A percentile compares a stretch with the other conserved stretches of the same genome.
phyloP scores from a whole-genome alignment of 1,140 invertebrate species.

The Trachelipus rathkii region DNA sequence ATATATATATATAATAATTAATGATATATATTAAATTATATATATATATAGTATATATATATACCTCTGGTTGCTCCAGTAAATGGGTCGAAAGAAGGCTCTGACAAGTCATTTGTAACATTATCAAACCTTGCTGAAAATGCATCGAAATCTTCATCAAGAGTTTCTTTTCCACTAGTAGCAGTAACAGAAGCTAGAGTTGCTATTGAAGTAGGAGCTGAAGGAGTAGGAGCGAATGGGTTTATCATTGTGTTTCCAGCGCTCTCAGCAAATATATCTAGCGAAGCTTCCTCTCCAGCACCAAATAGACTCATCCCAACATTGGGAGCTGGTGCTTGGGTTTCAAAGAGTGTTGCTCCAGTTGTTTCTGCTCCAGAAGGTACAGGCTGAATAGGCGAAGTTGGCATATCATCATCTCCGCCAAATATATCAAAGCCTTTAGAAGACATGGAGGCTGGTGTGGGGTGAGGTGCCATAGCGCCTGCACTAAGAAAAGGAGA shows the following conservation, averaged over 20 bases:
- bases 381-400: constrained; percentile 23
- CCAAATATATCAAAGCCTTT: constrained; percentile 39
- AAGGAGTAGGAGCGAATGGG: constrained; percentile 50
- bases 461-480: constrained; percentile 30
- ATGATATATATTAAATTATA: too few species aligned
- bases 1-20: too few species aligned
- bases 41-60: too few species aligned
- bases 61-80: constrained; percentile 31
- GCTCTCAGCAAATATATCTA: constrained; percentile 44
- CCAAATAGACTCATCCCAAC: constrained; percentile 44
- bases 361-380: constrained; percentile 41
- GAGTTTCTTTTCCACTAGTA: constrained; percentile 29
- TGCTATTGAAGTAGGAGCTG: constrained; percentile 43
- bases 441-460: constrained; percentile 31
- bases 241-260: constrained; percentile 43
- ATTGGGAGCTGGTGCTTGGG: constrained; percentile 37
- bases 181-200: constrained; percentile 13
- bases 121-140: constrained; percentile 79
- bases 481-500: constrained; percentile 30
- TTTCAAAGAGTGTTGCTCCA: constrained; percentile 35
- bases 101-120: constrained; percentile 51
- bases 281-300: constrained; percentile 30
- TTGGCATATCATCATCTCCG: constrained; percentile 3
- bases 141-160: constrained; percentile 69
- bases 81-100: constrained; percentile 51